Percentiles rank a stretch among this genome's conserved stretches.
phyloP scores from a whole-genome alignment of 2,888 invertebrate genomes.

The Drosophila quasianomalipes region DNA sequence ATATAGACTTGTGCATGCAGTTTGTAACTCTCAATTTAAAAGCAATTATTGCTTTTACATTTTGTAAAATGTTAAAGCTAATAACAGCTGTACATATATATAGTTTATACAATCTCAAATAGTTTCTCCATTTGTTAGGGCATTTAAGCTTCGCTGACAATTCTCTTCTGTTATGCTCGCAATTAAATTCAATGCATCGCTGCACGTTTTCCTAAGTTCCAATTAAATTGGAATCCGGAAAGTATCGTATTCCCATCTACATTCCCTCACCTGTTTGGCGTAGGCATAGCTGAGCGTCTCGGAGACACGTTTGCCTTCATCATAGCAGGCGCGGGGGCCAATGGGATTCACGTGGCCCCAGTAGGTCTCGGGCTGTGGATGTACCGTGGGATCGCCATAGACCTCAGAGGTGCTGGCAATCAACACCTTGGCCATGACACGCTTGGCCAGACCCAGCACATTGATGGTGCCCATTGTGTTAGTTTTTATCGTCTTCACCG shows the following conservation, averaged over 20 bases:
- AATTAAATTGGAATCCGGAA: constrained; percentile 45
- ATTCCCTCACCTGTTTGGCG: constrained; percentile 90
- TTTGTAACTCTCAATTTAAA: not conserved
- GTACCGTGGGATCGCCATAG: constrained; percentile 99
- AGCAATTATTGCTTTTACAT: not conserved
- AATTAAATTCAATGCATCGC: constrained; percentile 55
- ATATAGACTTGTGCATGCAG: not conserved
- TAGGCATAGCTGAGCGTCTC: constrained; percentile 98
- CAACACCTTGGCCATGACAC: constrained; percentile 95
- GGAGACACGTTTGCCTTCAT: constrained; percentile 99
- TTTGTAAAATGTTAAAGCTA: not conserved
- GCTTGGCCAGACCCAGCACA: constrained; percentile 95
- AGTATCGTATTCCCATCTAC: not conserved
- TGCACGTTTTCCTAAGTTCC: constrained; percentile 41
- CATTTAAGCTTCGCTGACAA: not conserved
- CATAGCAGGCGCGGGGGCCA: constrained; percentile 98
- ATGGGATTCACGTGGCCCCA: constrained; percentile 99
- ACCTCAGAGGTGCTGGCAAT: constrained; percentile 99
- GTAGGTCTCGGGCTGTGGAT: constrained; percentile 98
- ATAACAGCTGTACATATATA: not conserved
- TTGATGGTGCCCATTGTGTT: constrained; percentile 98
- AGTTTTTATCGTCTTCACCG: constrained; percentile 99
- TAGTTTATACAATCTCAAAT: not conserved
- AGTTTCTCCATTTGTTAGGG: not conserved
- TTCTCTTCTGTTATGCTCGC: not conserved